Conservation (phyloP, 2,888 invertebrate species). For the Mayetiola destructor region DNA sequence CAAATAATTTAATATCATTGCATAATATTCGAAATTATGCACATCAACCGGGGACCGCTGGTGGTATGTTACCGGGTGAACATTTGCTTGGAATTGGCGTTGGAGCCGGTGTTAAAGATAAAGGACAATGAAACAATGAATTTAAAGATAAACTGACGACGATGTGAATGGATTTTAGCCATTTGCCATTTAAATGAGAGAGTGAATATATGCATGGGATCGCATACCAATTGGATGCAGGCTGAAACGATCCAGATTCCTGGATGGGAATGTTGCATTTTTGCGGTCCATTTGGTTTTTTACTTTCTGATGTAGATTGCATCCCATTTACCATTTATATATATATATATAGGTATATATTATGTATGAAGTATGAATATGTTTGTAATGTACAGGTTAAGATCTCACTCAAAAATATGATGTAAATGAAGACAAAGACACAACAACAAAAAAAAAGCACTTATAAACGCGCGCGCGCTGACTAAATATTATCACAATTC, state of each 20-base stretch:
- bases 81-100: slow-evolving; percentile 42
- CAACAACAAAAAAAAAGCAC: background rate
- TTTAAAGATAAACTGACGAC: no score
- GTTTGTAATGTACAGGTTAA: slow-evolving; percentile 12
- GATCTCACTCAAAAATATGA: background rate
- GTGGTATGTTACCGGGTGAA: slow-evolving; percentile 50
- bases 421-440: background rate
- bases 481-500: no score
- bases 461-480: no score
- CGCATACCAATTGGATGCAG: background rate
- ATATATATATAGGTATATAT: background rate
- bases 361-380: no score
- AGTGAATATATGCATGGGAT: background rate
- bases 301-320: background rate
- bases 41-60: slow-evolving; percentile 59
- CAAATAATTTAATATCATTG: slow-evolving; percentile 84
- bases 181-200: background rate
- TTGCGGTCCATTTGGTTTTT: no score
- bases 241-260: no score
- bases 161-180: no score
- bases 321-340: background rate
- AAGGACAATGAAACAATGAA: slow-evolving; percentile 15
- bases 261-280: slow-evolving; percentile 7
- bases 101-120: slow-evolving; percentile 18
- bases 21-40: slow-evolving; percentile 95